A percentile compares a stretch with the other conserved stretches of the same genome.
Conservation (phyloP, 2,113 vertebrate species). For the Pholis gunnellus region DNA sequence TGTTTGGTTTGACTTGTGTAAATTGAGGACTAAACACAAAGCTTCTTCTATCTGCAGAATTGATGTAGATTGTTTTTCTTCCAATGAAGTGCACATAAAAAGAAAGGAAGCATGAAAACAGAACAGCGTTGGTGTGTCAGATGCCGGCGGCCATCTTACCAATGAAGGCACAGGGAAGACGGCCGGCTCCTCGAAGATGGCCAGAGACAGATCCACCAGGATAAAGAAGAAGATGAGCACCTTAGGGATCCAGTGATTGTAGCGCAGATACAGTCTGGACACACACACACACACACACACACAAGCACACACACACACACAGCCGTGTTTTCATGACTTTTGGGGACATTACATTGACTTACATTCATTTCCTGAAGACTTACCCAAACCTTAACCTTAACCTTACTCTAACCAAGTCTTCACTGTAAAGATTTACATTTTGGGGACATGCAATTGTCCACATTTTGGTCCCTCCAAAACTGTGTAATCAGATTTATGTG, state of each 20-base stretch:
- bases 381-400: neutral
- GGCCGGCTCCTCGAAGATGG: slow-evolving; percentile 91
- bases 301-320: neutral
- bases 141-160: slow-evolving; percentile 80
- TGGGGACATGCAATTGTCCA: neutral
- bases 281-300: neutral
- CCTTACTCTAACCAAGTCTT: neutral
- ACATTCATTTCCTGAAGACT: neutral
- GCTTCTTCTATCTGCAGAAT: neutral
- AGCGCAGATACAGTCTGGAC: slow-evolving; percentile 89
- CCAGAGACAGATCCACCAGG: slow-evolving; percentile 87
- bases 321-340: neutral
- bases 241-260: slow-evolving; percentile 90
- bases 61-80: neutral
- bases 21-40: neutral
- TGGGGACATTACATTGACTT: neutral
- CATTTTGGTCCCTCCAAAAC: neutral
- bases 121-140: neutral
- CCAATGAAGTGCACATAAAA: neutral
- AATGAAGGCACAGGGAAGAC: slow-evolving; percentile 85
- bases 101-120: slow-evolving; percentile 8
- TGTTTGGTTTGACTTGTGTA: neutral
- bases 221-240: slow-evolving; percentile 89
- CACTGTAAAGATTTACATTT: neutral
- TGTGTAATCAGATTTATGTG: neutral